phyloP scores from a whole-genome alignment of 1,140 invertebrate species.

The Temnothorax curvispinosus region DNA sequence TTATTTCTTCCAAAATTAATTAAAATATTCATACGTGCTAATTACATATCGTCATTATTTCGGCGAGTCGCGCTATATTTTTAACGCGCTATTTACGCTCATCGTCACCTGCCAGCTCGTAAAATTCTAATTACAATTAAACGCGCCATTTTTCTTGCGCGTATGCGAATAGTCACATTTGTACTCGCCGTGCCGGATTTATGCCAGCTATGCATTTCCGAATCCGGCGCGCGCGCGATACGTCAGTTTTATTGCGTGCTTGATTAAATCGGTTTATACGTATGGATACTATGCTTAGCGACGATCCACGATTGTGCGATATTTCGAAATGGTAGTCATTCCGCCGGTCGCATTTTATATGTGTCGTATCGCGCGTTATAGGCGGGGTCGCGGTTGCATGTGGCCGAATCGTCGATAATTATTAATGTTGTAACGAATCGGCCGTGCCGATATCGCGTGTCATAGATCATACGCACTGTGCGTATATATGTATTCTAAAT shows the following conservation, averaged over 20 bases:
- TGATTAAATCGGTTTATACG: slow-evolving; percentile 73
- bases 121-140: slow-evolving; percentile 43
- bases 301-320: slow-evolving; percentile 25
- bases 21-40: not conserved
- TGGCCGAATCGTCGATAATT: slow-evolving; percentile 59
- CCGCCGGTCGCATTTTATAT: slow-evolving; percentile 33
- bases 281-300: slow-evolving; percentile 54
- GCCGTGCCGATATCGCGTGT: slow-evolving; percentile 25
- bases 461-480: slow-evolving; percentile 40
- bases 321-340: slow-evolving; percentile 45
- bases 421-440: slow-evolving; percentile 64
- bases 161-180: slow-evolving; percentile 37
- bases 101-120: not conserved
- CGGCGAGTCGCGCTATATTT: not conserved
- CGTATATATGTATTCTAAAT: slow-evolving; percentile 44
- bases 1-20: not conserved
- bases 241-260: slow-evolving; percentile 71
- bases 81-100: not conserved
- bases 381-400: not conserved
- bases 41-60: not conserved
- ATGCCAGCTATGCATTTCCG: slow-evolving; percentile 67
- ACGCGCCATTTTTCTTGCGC: slow-evolving; percentile 1
- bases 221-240: slow-evolving; percentile 61
- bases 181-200: slow-evolving; percentile 65
- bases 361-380: not conserved